Percentiles rank a stretch among this genome's conserved stretches.
Conservation (phyloP, 2,797 vertebrate species). For the Balearica regulorum region DNA sequence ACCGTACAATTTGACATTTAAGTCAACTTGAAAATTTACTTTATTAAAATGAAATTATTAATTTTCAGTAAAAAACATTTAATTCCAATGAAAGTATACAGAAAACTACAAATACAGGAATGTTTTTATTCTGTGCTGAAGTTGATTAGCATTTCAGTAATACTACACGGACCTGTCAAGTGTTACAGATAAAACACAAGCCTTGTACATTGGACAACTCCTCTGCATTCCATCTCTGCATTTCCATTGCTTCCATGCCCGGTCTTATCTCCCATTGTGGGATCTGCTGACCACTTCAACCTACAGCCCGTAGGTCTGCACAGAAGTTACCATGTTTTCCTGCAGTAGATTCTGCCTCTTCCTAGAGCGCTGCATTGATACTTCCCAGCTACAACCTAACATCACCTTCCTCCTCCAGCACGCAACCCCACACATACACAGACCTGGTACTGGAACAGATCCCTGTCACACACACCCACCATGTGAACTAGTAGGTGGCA, state of each 20-base stretch:
- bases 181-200: rapidly evolving
- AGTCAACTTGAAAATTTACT: not conserved
- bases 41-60: not conserved
- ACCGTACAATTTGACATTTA: not conserved
- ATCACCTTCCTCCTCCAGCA: not conserved
- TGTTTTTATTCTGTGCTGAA: not conserved
- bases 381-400: not conserved
- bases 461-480: not conserved
- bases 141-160: not conserved
- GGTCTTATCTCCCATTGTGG: rapidly evolving
- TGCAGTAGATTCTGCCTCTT: not conserved
- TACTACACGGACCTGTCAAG: not conserved
- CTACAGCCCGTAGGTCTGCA: not conserved
- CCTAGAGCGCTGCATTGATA: rapidly evolving
- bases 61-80: not conserved
- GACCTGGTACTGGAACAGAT: not conserved
- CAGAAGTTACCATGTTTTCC: rapidly evolving
- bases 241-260: rapidly evolving
- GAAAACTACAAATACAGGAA: not conserved
- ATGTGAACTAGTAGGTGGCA: not conserved
- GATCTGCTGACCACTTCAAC: not conserved
- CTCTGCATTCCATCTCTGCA: not conserved
- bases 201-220: not conserved
- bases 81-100: not conserved
- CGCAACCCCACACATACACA: not conserved